phyloP scores from a whole-genome alignment of 2,888 invertebrate genomes.

The Oxyscelio sp. region DNA sequence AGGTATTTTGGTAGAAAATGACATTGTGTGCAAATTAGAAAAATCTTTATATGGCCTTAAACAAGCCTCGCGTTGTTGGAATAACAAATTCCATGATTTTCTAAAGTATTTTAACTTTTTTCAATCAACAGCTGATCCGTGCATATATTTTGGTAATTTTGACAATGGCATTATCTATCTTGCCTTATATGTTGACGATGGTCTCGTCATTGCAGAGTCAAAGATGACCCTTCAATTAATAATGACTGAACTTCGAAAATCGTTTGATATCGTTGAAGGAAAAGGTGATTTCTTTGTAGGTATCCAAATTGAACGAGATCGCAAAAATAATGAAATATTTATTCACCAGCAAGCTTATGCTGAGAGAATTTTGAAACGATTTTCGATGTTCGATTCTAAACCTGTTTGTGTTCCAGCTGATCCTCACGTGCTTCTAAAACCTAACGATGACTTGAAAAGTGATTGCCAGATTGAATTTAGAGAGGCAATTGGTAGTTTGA shows the following conservation, averaged over 20 bases:
- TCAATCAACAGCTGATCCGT: too few relatives aligned
- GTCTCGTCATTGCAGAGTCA: not conserved
- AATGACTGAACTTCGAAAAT: not conserved
- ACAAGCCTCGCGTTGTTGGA: too few relatives aligned
- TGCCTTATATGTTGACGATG: conserved; percentile 9
- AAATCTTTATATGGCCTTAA: too few relatives aligned
- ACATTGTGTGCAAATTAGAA: too few relatives aligned
- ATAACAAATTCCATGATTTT: too few relatives aligned
- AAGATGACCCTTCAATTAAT: not conserved
- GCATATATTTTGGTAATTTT: conserved; percentile 13
- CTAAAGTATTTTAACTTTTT: too few relatives aligned
- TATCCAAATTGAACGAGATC: conserved; percentile 7
- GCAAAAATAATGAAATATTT: not conserved
- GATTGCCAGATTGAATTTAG: not conserved
- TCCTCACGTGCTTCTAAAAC: not conserved
- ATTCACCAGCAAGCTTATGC: not conserved
- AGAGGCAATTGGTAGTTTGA: conserved; percentile 48
- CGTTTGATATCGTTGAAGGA: not conserved
- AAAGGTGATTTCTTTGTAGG: not conserved
- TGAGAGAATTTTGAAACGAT: not conserved
- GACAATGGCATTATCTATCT: not conserved
- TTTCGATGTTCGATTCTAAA: not conserved
- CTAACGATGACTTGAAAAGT: too few relatives aligned
- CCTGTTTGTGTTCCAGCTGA: not conserved
- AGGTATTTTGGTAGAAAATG: too few relatives aligned